phyloP scores from a whole-genome alignment of 2,888 invertebrate species.

The Bruchidius siliquastri region DNA sequence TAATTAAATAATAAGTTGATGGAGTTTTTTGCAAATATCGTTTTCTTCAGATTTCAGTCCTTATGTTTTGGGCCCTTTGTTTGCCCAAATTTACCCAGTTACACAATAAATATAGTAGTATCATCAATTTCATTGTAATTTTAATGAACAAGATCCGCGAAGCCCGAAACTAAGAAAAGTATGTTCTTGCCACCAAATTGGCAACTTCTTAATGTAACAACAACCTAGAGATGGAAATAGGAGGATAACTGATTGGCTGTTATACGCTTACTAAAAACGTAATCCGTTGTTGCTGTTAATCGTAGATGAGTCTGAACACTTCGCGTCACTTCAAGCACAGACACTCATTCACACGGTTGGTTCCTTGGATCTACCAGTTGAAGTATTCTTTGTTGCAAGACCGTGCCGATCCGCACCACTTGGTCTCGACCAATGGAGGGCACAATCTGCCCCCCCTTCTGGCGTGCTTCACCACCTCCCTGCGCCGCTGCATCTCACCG shows the following conservation, averaged over 20 bases:
- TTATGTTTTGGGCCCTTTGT: no score
- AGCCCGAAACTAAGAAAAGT: neutral
- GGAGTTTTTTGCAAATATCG: no score
- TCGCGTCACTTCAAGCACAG: neutral
- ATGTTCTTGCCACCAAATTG: neutral
- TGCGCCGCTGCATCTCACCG: constrained; percentile 77
- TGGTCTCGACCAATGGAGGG: constrained; percentile 77
- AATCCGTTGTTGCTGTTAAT: neutral
- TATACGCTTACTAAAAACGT: neutral
- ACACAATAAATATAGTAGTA: no score
- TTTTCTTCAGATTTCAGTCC: no score
- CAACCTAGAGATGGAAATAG: neutral
- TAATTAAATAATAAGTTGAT: no score
- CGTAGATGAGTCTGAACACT: neutral
- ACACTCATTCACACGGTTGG: constrained; percentile 7
- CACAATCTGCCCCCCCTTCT: constrained; percentile 77
- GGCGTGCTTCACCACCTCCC: constrained; percentile 72
- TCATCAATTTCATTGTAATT: no score
- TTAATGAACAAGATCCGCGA: neutral
- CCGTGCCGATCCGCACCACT: constrained; percentile 80
- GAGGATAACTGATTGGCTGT: neutral
- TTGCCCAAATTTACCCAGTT: no score
- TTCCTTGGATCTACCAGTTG: constrained; percentile 50
- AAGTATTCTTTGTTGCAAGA: constrained; percentile 63
- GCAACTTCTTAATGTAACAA: neutral